phyloP scores from a whole-genome alignment of 2,797 vertebrate genomes.

The Pseudochirops corinnae region DNA sequence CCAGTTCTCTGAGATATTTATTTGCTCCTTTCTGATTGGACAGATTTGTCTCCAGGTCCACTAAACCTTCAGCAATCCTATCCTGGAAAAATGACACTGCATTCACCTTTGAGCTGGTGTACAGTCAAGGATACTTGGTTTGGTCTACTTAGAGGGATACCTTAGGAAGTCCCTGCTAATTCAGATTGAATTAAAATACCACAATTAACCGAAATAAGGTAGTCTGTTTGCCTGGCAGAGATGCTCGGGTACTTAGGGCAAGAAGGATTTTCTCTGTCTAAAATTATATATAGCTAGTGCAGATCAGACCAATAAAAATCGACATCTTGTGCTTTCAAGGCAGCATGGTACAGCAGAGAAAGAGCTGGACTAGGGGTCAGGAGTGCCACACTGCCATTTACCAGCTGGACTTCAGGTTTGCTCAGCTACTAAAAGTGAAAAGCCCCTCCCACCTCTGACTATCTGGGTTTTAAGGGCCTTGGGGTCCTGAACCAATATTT shows the following conservation, averaged over 20 bases:
- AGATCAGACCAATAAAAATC: not conserved
- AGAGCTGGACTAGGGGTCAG: not conserved
- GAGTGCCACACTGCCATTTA: not conserved
- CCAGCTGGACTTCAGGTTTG: not conserved
- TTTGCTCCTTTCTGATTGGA: slow-evolving; percentile 1
- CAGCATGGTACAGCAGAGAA: not conserved
- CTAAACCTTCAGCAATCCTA: slow-evolving; percentile 13
- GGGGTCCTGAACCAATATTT: not conserved
- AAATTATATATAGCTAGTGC: not conserved
- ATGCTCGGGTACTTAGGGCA: not conserved
- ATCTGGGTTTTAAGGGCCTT: not conserved
- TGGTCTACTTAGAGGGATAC: not conserved
- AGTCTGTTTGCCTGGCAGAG: not conserved
- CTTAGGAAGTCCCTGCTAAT: not conserved
- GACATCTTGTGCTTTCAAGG: not conserved
- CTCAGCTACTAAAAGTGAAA: not conserved
- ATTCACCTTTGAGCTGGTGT: not conserved
- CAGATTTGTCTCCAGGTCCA: not conserved
- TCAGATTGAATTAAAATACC: not conserved
- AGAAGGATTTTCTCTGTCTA: not conserved
- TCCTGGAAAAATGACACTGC: not conserved
- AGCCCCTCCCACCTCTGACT: not conserved
- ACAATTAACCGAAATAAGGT: not conserved
- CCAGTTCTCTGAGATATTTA: not conserved
- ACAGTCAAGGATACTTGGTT: not conserved